Conservation (phyloP, 2,888 invertebrate species). For the Phragmatobia fuliginosa region DNA sequence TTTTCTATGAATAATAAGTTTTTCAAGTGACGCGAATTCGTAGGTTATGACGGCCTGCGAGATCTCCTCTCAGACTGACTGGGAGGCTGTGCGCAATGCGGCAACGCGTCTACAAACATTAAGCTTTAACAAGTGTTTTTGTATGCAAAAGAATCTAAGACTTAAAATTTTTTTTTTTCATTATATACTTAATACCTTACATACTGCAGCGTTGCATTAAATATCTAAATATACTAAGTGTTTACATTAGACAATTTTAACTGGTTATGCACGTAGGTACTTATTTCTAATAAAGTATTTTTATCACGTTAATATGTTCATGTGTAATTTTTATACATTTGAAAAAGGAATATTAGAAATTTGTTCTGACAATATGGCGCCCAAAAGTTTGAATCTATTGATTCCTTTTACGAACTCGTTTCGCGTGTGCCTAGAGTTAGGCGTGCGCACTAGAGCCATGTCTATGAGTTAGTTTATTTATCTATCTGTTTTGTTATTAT, state of each 20-base stretch:
- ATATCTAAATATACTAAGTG: not conserved
- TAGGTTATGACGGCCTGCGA: constrained; percentile 79
- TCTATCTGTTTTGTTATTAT: constrained; percentile 27
- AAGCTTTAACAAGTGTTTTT: constrained; percentile 48
- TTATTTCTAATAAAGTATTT: not conserved
- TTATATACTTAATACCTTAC: not conserved
- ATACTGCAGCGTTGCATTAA: not conserved
- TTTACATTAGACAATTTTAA: not conserved
- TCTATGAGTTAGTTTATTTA: constrained; percentile 32
- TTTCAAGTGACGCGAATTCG: constrained; percentile 55
- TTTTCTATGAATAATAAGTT: constrained; percentile 43
- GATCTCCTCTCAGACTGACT: constrained; percentile 80
- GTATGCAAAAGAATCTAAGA: constrained; percentile 35
- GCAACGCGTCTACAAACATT: constrained; percentile 71
- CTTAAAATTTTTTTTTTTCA: not conserved
- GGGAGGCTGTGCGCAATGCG: constrained; percentile 86
- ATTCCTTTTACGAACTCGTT: constrained; percentile 42
- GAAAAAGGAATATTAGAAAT: not conserved
- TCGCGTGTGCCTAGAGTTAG: constrained; percentile 51
- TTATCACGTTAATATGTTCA: no score
- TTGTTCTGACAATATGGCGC: constrained; percentile 44
- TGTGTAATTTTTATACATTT: not conserved
- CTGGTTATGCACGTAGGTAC: not conserved
- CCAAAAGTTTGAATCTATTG: constrained; percentile 54
- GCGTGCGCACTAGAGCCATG: constrained; percentile 53